A percentile compares a stretch with the other conserved stretches of the same genome.
These are phyloP conservation scores for Hexactinellida sp. DNA, from an alignment of 37 sponge, comb jelly and placozoan species.

Conservation along the genomic window DNA sequence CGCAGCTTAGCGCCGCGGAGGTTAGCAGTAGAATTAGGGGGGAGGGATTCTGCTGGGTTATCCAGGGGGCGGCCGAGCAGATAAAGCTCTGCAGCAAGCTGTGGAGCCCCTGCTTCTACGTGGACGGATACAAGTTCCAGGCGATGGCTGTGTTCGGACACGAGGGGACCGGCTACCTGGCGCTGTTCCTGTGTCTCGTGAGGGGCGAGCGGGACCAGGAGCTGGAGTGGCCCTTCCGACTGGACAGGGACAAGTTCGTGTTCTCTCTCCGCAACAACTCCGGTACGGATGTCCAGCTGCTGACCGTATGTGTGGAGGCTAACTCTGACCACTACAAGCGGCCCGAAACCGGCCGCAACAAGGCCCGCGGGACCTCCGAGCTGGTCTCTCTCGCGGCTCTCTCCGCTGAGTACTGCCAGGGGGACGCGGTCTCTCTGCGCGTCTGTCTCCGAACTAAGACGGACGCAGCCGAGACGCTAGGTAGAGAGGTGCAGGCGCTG, in stretches of 20 bases:
- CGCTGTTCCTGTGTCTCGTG: conserved; percentile 1
- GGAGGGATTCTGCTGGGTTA: neutral
- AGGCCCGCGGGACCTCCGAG: neutral
- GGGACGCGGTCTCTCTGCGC: neutral
- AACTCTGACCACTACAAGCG: neutral
- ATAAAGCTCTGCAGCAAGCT: neutral
- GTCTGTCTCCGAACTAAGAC: neutral
- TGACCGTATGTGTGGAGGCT: neutral
- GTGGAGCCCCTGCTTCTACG: neutral
- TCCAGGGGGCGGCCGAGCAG: neutral
- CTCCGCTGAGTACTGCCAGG: neutral
- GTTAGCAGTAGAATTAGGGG: neutral
- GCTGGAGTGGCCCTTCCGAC: neutral
- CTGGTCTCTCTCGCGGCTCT: neutral
- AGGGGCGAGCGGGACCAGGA: neutral
- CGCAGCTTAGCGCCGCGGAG: neutral
- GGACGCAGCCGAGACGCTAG: neutral
- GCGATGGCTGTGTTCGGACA: neutral
- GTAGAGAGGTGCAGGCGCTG: neutral
- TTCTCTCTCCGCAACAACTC: neutral
- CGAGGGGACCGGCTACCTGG: neutral
- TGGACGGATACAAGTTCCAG: conserved; percentile 3
- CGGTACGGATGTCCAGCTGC: neutral
- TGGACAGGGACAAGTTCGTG: neutral
- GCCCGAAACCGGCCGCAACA: neutral